A percentile compares a stretch with the other conserved stretches of the same genome.
Conservation (phyloP, 2,113 vertebrate genomes). For the Orientallactaga bullata region DNA sequence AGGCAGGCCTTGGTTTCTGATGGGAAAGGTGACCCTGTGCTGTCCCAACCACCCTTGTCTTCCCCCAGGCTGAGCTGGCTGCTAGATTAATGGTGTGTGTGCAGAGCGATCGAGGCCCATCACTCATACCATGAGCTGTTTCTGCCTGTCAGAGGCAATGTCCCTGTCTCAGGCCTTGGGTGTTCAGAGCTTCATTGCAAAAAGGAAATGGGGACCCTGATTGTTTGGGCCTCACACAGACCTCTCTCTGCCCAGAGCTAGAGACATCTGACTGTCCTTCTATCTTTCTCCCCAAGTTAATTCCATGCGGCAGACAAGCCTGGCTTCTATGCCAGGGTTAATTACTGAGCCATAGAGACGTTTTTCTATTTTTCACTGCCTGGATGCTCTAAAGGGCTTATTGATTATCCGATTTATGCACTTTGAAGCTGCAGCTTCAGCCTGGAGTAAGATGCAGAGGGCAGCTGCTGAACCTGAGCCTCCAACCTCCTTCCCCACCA, state of each 20-base stretch:
- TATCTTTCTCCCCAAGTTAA: not conserved
- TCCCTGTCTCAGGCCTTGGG: not conserved
- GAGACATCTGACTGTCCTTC: not conserved
- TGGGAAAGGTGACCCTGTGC: constrained; percentile 65
- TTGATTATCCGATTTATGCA: constrained; percentile 10
- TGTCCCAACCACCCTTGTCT: not conserved
- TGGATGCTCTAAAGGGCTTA: not conserved
- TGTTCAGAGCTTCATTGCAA: not conserved
- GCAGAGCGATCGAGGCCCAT: not conserved
- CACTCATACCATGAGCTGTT: not conserved
- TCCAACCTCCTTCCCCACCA: not conserved
- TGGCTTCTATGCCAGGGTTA: not conserved
- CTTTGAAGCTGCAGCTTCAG: not conserved
- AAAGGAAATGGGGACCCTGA: not conserved
- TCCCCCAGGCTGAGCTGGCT: not conserved
- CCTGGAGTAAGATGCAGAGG: not conserved
- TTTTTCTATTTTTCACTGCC: constrained; percentile 1
- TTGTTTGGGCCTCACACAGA: not conserved
- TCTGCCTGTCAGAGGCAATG: not conserved
- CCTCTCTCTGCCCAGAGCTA: not conserved
- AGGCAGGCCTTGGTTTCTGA: not conserved
- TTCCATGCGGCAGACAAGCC: not conserved
- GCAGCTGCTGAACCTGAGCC: accelerated
- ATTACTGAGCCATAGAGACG: not conserved
- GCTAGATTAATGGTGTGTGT: constrained; percentile 62